Evolutionary conservation across 2,797 vertebrate species (phyloP).

Genomic region (Catostomus latipinnis): DNA sequence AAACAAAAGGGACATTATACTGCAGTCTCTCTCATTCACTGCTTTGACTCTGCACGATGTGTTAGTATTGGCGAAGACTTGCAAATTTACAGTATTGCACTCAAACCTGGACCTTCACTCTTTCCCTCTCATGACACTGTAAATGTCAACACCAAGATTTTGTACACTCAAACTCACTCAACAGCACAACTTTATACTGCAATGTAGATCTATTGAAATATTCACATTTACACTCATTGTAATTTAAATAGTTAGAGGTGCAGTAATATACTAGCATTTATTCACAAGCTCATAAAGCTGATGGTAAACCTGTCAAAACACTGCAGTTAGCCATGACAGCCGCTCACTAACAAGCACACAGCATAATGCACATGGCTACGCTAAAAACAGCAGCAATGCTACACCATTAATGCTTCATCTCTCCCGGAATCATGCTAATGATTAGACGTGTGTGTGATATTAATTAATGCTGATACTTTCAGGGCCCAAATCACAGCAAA

Average conservation of each 20-base stretch:
- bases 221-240: slow-evolving; percentile 10
- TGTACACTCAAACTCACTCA: background rate
- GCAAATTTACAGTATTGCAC: slow-evolving; percentile 33
- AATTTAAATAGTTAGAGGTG: slow-evolving; percentile 18
- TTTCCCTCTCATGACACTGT: background rate
- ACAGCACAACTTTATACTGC: background rate
- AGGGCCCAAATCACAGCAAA: background rate
- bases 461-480: slow-evolving; percentile 13
- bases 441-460: slow-evolving; percentile 24
- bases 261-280: slow-evolving; percentile 19
- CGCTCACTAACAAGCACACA: slow-evolving; percentile 28
- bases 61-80: slow-evolving; percentile 21
- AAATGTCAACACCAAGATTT: background rate
- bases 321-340: slow-evolving; percentile 19
- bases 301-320: slow-evolving; percentile 43
- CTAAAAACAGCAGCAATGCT: background rate
- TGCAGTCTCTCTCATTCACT: slow-evolving; percentile 47
- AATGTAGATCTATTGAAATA: slow-evolving; percentile 14
- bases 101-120: background rate
- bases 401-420: slow-evolving; percentile 8
- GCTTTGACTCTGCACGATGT: slow-evolving; percentile 33
- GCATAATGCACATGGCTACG: background rate
- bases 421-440: slow-evolving; percentile 15
- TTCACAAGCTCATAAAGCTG: slow-evolving; percentile 30
- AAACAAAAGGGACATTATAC: slow-evolving; percentile 56